Conservation (phyloP, 2,797 vertebrate genomes). For the Paramormyrops hopkinsi region DNA sequence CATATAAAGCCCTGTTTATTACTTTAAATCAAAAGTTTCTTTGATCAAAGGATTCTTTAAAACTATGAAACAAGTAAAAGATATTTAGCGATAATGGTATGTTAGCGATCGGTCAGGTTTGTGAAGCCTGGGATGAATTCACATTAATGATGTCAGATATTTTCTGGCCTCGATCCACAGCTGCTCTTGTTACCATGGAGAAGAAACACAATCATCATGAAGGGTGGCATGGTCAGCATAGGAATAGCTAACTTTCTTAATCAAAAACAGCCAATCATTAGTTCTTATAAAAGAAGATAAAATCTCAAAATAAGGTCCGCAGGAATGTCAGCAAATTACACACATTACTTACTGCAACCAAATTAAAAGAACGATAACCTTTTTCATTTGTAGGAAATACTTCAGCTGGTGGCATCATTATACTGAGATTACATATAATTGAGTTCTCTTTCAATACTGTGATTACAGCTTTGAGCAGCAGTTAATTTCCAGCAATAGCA, state of each 20-base stretch:
- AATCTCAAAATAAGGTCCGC: slow-evolving; percentile 9
- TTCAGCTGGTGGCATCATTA: slow-evolving; percentile 33
- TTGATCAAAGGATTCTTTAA: not conserved
- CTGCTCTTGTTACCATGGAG: not conserved
- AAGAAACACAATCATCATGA: not conserved
- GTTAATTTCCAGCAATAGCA: slow-evolving; percentile 38
- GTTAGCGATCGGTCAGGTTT: not conserved
- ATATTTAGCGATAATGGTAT: not conserved
- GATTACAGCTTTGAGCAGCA: slow-evolving; percentile 35
- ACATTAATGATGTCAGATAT: not conserved
- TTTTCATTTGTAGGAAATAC: slow-evolving; percentile 32
- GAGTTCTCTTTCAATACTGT: slow-evolving; percentile 17
- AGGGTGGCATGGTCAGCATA: not conserved
- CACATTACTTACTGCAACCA: slow-evolving; percentile 21
- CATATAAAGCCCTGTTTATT: not conserved
- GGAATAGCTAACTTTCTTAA: not conserved
- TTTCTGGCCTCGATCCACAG: not conserved
- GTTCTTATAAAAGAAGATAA: not conserved
- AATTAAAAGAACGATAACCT: slow-evolving; percentile 31
- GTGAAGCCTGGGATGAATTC: not conserved
- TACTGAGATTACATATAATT: slow-evolving; percentile 20
- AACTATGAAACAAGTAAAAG: not conserved
- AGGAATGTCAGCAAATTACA: slow-evolving; percentile 23
- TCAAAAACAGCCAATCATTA: not conserved
- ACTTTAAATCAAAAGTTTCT: not conserved